Percentiles rank a stretch among this genome's conserved stretches.
phyloP scores from a whole-genome alignment of 2,113 vertebrate species.

The Calidris pygmaea region DNA sequence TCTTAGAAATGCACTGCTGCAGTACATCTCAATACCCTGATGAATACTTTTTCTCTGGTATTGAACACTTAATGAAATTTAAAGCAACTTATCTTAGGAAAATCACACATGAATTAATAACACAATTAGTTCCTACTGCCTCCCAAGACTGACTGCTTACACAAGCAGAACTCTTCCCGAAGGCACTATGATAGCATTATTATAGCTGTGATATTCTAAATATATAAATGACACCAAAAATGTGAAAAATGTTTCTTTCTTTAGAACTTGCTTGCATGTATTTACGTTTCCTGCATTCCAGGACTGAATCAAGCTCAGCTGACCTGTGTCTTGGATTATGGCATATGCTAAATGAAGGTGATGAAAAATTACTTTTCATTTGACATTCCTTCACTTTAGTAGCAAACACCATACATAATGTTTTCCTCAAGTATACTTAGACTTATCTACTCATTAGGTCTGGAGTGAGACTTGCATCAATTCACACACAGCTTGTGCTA shows the following conservation, averaged over 20 bases:
- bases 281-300: not conserved
- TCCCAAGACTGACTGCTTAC: not conserved
- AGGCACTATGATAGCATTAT: not conserved
- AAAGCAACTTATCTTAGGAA: not conserved
- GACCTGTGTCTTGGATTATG: not conserved
- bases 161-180: not conserved
- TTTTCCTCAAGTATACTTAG: not conserved
- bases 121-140: not conserved
- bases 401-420: not conserved
- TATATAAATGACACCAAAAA: not conserved
- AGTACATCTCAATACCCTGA: accelerated
- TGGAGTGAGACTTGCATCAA: not conserved
- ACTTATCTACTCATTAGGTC: not conserved
- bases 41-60: not conserved
- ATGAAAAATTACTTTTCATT: not conserved
- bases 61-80: not conserved
- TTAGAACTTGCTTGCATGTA: not conserved
- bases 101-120: not conserved
- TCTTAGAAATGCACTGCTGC: not conserved
- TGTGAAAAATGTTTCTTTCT: not conserved
- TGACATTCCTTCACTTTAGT: not conserved
- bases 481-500: not conserved
- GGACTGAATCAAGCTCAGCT: not conserved
- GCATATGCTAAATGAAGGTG: not conserved
- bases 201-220: not conserved